These are phyloP conservation scores for Salticus scenicus DNA, from an alignment of 2,888 invertebrate species.

Conservation along the genomic window DNA sequence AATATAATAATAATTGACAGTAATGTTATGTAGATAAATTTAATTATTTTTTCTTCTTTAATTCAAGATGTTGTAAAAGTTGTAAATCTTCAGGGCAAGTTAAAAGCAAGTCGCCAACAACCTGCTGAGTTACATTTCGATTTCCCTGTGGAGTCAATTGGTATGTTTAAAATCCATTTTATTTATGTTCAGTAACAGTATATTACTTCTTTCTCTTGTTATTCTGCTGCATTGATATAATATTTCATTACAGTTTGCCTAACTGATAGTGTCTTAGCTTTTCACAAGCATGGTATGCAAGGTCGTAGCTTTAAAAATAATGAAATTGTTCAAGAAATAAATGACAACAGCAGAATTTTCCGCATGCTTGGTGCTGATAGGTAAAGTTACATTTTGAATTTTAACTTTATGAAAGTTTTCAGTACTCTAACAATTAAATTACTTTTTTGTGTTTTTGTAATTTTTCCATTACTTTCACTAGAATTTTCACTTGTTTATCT, in stretches of 20 bases:
- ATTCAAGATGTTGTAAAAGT: slow-evolving; percentile 80
- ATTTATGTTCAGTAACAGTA: too few species aligned
- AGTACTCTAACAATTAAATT: too few species aligned
- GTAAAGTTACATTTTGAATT: slow-evolving; percentile 75
- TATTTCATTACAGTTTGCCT: slow-evolving; percentile 85
- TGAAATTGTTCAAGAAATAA: slow-evolving; percentile 97
- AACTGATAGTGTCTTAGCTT: slow-evolving; percentile 97
- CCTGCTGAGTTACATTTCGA: slow-evolving; percentile 93
- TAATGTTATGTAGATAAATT: too few species aligned
- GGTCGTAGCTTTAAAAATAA: slow-evolving; percentile 93
- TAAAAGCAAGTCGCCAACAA: slow-evolving; percentile 86
- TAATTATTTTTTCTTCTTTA: neutral
- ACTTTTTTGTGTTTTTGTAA: neutral
- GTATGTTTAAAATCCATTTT: slow-evolving; percentile 84
- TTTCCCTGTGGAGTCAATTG: slow-evolving; percentile 94
- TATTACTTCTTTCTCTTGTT: neutral
- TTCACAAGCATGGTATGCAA: slow-evolving; percentile 98
- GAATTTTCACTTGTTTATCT: neutral
- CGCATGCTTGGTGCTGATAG: slow-evolving; percentile 95
- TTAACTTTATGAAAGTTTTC: too few species aligned
- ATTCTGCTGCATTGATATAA: neutral
- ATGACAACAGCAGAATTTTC: slow-evolving; percentile 92
- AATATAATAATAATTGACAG: too few species aligned
- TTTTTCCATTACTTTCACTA: neutral
- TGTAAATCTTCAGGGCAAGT: slow-evolving; percentile 82